These are phyloP conservation scores for Pipra filicauda DNA, from an alignment of 2,113 vertebrate genomes.

Conservation along the genomic window DNA sequence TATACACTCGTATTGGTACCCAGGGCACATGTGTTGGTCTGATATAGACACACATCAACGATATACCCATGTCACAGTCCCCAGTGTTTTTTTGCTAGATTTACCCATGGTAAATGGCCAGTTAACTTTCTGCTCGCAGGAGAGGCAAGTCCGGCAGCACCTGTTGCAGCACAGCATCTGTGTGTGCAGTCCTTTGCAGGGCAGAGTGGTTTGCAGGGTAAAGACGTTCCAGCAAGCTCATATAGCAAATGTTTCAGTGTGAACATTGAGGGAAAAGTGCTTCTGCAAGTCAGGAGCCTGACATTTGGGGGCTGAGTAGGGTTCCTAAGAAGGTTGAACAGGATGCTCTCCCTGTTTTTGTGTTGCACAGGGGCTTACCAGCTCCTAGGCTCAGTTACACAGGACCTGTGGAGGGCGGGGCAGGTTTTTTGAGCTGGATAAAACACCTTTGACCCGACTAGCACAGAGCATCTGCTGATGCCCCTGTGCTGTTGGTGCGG, in stretches of 20 bases:
- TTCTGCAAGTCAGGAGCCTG: neutral
- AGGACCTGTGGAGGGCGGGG: neutral
- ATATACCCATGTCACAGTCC: rapidly evolving
- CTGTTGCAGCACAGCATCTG: neutral
- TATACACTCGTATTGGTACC: rapidly evolving
- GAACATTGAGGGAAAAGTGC: neutral
- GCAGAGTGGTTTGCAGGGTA: neutral
- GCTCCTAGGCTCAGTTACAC: neutral
- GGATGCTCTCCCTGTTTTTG: neutral
- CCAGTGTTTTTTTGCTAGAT: rapidly evolving
- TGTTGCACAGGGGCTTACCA: neutral
- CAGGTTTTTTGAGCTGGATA: neutral
- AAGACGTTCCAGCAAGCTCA: neutral
- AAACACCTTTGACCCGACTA: neutral
- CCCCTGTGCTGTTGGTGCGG: neutral
- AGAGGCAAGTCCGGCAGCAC: neutral
- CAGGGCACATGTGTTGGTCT: rapidly evolving
- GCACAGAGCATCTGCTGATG: neutral
- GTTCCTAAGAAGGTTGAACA: neutral
- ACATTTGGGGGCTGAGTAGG: neutral
- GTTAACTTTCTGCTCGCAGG: rapidly evolving
- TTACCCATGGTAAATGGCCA: rapidly evolving
- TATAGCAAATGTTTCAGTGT: rapidly evolving
- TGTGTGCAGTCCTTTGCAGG: neutral
- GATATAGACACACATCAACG: rapidly evolving